These are phyloP conservation scores for Zygogramma bicolorata DNA, from an alignment of 2,888 invertebrate species.

Conservation along the genomic window DNA sequence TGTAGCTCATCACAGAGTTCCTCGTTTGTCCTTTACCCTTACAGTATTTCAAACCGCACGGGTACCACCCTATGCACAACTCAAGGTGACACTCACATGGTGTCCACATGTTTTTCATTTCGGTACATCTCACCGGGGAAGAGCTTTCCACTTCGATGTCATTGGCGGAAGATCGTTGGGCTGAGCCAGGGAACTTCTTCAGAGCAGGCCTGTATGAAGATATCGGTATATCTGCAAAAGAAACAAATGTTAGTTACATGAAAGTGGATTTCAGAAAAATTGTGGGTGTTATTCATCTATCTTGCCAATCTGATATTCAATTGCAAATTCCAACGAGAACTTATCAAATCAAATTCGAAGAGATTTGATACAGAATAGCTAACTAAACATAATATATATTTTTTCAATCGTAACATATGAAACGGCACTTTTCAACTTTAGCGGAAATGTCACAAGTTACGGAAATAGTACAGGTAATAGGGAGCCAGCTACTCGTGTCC, in stretches of 20 bases:
- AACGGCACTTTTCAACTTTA: no score
- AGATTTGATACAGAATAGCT: no score
- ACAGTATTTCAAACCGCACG: constrained; percentile 95
- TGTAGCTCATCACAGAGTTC: constrained; percentile 77
- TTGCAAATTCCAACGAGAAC: no score
- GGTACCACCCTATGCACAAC: constrained; percentile 95
- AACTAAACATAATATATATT: no score
- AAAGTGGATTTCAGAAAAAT: not conserved
- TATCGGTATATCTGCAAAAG: constrained; percentile 75
- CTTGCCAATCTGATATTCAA: no score
- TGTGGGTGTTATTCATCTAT: no score
- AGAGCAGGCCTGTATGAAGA: constrained; percentile 79
- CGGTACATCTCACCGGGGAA: constrained; percentile 70
- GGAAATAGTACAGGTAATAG: no score
- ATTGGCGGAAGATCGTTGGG: constrained; percentile 51
- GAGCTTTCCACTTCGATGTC: constrained; percentile 53
- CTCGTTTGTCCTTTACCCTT: constrained; percentile 71
- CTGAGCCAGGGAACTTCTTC: constrained; percentile 75
- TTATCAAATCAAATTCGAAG: no score
- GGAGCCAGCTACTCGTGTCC: no score
- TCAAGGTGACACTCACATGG: constrained; percentile 89
- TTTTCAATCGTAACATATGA: no score
- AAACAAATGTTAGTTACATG: not conserved
- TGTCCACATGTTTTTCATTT: constrained; percentile 76
- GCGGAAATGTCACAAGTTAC: no score